phyloP scores from a whole-genome alignment of 2,113 vertebrate species.

The Climacteris rufus region DNA sequence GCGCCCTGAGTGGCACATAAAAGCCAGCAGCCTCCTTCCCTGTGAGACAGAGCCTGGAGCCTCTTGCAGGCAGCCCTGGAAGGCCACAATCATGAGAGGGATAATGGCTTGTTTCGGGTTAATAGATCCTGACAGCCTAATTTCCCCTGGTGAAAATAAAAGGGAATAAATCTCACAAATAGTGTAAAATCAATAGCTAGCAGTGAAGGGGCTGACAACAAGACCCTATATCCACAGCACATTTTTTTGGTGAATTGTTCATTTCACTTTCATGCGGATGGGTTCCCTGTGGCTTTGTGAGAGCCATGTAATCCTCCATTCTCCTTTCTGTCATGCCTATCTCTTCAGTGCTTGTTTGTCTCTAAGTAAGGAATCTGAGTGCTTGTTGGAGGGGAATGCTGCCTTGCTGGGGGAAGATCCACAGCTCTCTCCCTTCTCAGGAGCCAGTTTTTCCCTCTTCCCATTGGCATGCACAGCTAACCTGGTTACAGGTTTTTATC shows the following conservation, averaged over 20 bases:
- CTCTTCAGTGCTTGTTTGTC: neutral
- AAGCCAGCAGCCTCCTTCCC: neutral
- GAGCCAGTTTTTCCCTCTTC: neutral
- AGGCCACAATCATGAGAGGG: constrained; percentile 33
- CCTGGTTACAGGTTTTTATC: neutral
- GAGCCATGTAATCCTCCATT: neutral
- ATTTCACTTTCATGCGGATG: neutral
- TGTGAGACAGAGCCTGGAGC: neutral
- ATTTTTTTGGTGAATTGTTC: constrained; percentile 23
- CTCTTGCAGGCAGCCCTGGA: neutral
- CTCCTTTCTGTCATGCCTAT: neutral
- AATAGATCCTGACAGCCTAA: constrained; percentile 67
- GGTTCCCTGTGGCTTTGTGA: constrained; percentile 12
- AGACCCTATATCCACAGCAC: constrained; percentile 14
- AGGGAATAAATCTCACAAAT: constrained; percentile 66
- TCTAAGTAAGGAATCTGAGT: neutral
- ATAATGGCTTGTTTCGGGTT: constrained; percentile 63
- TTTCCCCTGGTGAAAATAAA: constrained; percentile 69
- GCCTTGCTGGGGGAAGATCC: neutral
- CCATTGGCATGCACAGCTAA: neutral
- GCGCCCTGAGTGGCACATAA: neutral
- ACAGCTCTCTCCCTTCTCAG: neutral
- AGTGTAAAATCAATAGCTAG: constrained; percentile 69
- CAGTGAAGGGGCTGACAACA: constrained; percentile 51
- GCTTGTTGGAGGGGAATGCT: neutral